A percentile compares a stretch with the other conserved stretches of the same genome.
Evolutionary conservation across 1,140 invertebrate species (phyloP).

Genomic region (Melitaea cinxia): DNA sequence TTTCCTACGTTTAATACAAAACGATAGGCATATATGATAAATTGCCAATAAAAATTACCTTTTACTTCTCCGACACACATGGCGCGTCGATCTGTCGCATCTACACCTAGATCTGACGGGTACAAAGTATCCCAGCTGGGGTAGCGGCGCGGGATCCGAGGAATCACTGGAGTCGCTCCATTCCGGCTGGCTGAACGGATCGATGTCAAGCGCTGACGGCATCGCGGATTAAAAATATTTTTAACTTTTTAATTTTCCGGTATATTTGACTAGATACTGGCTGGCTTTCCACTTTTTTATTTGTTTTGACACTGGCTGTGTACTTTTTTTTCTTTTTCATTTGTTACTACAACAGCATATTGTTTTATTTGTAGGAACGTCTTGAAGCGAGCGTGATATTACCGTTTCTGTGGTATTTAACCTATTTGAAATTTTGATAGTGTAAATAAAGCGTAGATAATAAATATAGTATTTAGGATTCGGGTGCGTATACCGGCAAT

Average conservation of each 20-base stretch:
- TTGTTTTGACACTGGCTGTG: background rate
- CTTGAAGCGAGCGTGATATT: constrained; percentile 9
- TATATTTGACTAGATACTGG: background rate
- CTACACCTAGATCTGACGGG: constrained; percentile 61
- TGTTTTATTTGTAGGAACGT: constrained; percentile 14
- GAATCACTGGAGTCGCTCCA: constrained; percentile 76
- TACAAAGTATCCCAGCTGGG: constrained; percentile 78
- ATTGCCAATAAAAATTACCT: constrained; percentile 52
- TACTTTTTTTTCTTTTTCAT: constrained; percentile 9
- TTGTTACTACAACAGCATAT: background rate
- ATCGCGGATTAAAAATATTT: constrained; percentile 43
- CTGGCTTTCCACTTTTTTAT: background rate
- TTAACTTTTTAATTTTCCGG: constrained; percentile 18
- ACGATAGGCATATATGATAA: too few relatives aligned
- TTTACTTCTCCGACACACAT: constrained; percentile 75
- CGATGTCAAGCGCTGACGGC: constrained; percentile 64
- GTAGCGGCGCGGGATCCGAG: constrained; percentile 59
- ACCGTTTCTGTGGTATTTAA: constrained; percentile 46
- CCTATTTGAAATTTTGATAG: constrained; percentile 46
- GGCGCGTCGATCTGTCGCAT: constrained; percentile 60
- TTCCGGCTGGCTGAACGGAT: constrained; percentile 71
- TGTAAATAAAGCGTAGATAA: constrained; percentile 50
- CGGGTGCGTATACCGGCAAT: constrained; percentile 56
- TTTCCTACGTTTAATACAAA: too few relatives aligned
- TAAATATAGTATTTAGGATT: constrained; percentile 42